These are phyloP conservation scores for Nesidiocoris tenuis DNA, from an alignment of 2,888 invertebrate genomes.

Conservation along the genomic window DNA sequence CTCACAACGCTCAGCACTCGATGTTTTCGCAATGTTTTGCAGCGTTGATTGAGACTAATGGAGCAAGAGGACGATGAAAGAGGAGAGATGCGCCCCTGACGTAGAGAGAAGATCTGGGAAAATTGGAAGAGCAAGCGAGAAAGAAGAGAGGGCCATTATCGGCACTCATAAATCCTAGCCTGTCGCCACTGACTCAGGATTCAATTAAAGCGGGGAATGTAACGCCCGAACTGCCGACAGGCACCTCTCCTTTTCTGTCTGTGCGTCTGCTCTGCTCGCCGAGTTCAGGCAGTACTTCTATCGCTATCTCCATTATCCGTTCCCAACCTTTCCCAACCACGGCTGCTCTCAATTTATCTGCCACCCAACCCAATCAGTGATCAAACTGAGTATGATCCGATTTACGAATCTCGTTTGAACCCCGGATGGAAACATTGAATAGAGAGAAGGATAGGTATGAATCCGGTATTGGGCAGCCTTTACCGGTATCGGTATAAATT, in stretches of 20 bases:
- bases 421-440: too few relatives aligned
- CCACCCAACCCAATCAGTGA: not conserved
- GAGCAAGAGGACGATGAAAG: not conserved
- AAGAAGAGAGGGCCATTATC: conserved; percentile 7
- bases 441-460: too few relatives aligned
- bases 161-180: conserved; percentile 20
- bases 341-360: not conserved
- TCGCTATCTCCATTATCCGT: not conserved
- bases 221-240: not conserved
- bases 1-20: not conserved
- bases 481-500: too few relatives aligned
- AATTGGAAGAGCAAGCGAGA: not conserved
- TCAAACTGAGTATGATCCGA: too few relatives aligned
- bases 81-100: not conserved
- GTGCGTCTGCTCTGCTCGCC: not conserved
- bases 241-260: not conserved
- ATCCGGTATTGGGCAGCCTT: too few relatives aligned
- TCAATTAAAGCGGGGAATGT: conserved; percentile 26
- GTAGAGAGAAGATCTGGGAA: not conserved
- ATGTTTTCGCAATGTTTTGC: not conserved
- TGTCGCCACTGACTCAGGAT: conserved; percentile 25
- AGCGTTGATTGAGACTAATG: not conserved
- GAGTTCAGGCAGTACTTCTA: not conserved
- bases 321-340: not conserved
- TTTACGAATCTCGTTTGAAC: too few relatives aligned